Evolutionary conservation across 2,113 vertebrate genomes (phyloP).

Genomic region (Pseudorectes ferrugineus): DNA sequence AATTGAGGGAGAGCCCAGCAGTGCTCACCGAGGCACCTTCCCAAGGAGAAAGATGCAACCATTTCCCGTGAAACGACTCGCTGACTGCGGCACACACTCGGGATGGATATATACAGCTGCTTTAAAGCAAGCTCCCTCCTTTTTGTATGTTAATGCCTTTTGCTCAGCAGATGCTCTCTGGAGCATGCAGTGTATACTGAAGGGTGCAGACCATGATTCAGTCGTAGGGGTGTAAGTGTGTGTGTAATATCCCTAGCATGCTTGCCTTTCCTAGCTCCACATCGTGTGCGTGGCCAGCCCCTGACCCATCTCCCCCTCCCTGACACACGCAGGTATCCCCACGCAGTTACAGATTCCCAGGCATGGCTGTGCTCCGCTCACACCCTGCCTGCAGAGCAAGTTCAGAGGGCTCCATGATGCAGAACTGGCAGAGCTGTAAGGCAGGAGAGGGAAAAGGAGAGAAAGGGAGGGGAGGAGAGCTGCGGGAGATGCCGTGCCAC

Average conservation of each 20-base stretch:
- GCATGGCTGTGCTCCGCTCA: background rate
- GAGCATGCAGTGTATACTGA: background rate
- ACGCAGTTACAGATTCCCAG: background rate
- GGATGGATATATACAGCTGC: background rate
- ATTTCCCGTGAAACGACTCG: background rate
- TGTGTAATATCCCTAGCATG: no score
- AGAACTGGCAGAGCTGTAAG: background rate
- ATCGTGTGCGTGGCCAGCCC: rapidly evolving
- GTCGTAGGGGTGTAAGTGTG: background rate
- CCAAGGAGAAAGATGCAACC: background rate
- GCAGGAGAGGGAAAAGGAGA: background rate
- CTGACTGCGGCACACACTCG: background rate
- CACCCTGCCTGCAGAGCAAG: background rate
- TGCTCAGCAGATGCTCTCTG: background rate
- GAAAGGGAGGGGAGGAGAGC: background rate
- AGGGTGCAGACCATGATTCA: background rate
- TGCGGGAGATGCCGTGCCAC: rapidly evolving
- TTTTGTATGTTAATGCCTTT: background rate
- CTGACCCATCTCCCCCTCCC: background rate
- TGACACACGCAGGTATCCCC: rapidly evolving
- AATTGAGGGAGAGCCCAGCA: background rate
- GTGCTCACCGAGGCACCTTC: background rate
- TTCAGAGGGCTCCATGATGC: background rate
- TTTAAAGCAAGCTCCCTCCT: background rate
- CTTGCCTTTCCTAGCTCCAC: background rate